These are phyloP conservation scores for Ispidina lecontei DNA, from an alignment of 2,797 vertebrate species.

Conservation along the genomic window DNA sequence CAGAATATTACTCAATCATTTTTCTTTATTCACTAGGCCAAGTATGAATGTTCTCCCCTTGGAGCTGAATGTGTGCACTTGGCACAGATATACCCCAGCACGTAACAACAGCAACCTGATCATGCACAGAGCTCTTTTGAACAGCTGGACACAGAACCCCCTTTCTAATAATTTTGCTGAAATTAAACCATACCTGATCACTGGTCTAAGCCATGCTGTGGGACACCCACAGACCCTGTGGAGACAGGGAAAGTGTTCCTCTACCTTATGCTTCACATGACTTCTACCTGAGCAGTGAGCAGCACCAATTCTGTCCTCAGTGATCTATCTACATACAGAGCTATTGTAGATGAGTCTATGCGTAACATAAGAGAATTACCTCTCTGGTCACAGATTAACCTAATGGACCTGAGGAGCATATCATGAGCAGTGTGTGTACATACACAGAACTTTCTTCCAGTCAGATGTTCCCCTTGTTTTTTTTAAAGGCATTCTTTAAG, in stretches of 20 bases:
- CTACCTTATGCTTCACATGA: not conserved
- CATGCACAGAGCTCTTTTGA: not conserved
- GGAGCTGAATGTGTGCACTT: fast-evolving
- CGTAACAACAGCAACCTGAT: not conserved
- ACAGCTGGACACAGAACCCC: not conserved
- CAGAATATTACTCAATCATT: not conserved
- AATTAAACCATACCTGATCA: not conserved
- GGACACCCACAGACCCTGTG: not conserved
- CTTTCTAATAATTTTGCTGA: not conserved
- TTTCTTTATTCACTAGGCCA: not conserved
- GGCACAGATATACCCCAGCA: not conserved
- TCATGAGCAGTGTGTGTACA: not conserved
- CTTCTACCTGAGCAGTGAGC: not conserved
- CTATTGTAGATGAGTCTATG: not conserved
- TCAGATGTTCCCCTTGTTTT: not conserved
- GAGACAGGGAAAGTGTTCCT: not conserved
- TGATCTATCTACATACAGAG: not conserved
- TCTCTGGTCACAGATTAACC: slow-evolving; percentile 20
- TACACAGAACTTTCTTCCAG: not conserved
- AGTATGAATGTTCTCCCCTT: not conserved
- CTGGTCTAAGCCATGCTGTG: not conserved
- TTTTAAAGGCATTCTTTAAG: not conserved
- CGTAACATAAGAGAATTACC: slow-evolving; percentile 19
- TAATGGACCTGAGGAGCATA: not conserved
- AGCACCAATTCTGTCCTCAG: not conserved